phyloP scores from a whole-genome alignment of 2,797 vertebrate genomes.

The Ctenosaura bakeri region DNA sequence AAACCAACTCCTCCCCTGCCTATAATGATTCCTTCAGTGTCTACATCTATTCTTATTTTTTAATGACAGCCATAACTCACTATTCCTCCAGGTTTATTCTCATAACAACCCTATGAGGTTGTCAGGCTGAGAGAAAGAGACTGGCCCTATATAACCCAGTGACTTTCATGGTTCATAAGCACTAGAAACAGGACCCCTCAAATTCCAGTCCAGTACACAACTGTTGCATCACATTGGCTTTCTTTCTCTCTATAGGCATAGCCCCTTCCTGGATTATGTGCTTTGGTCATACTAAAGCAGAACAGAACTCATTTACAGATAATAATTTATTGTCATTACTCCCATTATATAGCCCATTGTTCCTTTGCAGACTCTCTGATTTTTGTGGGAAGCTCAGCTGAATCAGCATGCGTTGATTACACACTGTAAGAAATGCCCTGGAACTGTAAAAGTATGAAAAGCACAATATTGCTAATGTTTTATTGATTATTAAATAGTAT shows the following conservation, averaged over 20 bases:
- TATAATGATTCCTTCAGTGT: not conserved
- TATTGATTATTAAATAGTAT: constrained; percentile 21
- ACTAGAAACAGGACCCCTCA: not conserved
- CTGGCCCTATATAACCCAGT: no score
- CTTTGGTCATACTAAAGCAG: not conserved
- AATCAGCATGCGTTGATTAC: not conserved
- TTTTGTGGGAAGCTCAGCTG: not conserved
- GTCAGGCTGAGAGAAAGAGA: no score
- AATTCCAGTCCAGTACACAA: not conserved
- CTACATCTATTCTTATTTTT: not conserved
- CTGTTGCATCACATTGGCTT: no score
- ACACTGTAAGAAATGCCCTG: not conserved
- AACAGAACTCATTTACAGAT: not conserved
- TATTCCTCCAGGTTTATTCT: no score
- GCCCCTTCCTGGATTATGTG: not conserved
- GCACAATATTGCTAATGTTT: constrained; percentile 10
- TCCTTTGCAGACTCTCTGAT: not conserved
- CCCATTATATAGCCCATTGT: not conserved
- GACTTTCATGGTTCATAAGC: not conserved
- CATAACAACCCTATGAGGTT: no score
- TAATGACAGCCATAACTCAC: no score
- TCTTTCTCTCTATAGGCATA: not conserved
- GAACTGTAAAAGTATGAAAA: not conserved
- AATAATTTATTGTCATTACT: not conserved
- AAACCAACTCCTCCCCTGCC: not conserved